These are phyloP conservation scores for Desoria tigrina DNA, from an alignment of 2,888 invertebrate genomes.

Conservation along the genomic window DNA sequence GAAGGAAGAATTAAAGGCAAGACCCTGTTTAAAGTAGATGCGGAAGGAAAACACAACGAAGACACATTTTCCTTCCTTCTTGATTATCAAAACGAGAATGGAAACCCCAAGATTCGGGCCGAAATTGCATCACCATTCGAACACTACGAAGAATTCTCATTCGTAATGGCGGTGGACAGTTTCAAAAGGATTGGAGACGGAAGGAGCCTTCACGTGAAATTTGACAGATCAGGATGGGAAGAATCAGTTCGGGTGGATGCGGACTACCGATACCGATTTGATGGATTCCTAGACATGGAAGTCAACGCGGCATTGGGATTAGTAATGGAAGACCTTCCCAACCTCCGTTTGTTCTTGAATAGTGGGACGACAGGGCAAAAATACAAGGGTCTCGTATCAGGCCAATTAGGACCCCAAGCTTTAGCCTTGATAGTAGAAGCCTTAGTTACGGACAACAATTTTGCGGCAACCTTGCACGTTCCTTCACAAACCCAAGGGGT, in stretches of 20 bases:
- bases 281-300: slow-evolving; percentile 50
- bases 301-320: slow-evolving; percentile 50
- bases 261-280: slow-evolving; percentile 52
- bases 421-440: slow-evolving; percentile 34
- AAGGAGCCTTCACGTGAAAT: slow-evolving; percentile 52
- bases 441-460: slow-evolving; percentile 18
- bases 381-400: slow-evolving; percentile 39
- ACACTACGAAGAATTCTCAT: slow-evolving; percentile 51
- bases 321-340: slow-evolving; percentile 48
- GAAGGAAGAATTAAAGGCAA: slow-evolving; percentile 42
- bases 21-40: slow-evolving; percentile 37
- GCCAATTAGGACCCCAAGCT: neutral
- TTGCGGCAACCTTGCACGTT: slow-evolving; percentile 29
- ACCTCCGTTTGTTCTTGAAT: slow-evolving; percentile 44
- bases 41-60: neutral
- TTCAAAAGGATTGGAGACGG: slow-evolving; percentile 51
- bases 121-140: slow-evolving; percentile 53
- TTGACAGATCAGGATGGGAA: slow-evolving; percentile 52
- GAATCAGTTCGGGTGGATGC: slow-evolving; percentile 50
- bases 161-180: slow-evolving; percentile 48
- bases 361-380: slow-evolving; percentile 44
- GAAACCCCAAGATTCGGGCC: slow-evolving; percentile 37
- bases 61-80: neutral
- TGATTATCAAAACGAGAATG: slow-evolving; percentile 39
- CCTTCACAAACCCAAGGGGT: slow-evolving; percentile 27